Evolutionary conservation across 2,888 invertebrate genomes (phyloP).

Genomic region (Adineta ricciae): DNA sequence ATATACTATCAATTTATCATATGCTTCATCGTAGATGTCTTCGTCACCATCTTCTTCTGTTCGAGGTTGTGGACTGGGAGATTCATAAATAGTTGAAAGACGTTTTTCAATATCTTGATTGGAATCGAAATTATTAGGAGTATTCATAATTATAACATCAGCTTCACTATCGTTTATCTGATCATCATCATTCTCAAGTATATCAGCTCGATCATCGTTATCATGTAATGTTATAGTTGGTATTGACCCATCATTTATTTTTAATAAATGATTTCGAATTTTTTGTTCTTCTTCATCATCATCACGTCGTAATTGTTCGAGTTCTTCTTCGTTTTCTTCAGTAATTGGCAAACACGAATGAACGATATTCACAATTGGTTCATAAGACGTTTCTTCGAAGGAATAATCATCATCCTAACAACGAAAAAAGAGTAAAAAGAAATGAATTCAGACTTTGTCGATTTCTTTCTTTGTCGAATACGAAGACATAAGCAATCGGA

Average conservation of each 20-base stretch:
- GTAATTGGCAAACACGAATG: neutral
- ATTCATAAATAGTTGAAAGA: constrained; percentile 19
- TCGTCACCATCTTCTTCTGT: neutral
- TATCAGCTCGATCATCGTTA: constrained; percentile 21
- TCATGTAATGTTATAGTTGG: neutral
- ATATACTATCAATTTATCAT: constrained; percentile 18
- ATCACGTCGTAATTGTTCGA: constrained; percentile 4
- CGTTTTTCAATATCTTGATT: neutral
- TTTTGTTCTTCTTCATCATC: constrained; percentile 10
- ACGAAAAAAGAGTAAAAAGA: neutral
- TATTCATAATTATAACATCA: neutral
- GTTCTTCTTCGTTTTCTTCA: constrained; percentile 23
- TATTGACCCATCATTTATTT: constrained; percentile 1
- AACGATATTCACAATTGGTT: neutral
- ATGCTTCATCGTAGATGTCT: neutral
- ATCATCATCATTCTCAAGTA: neutral
- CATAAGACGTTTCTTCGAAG: neutral
- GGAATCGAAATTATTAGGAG: neutral
- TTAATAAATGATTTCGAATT: neutral
- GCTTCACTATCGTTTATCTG: neutral
- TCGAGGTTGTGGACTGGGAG: neutral
- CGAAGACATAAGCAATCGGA: neutral
- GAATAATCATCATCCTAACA: neutral
- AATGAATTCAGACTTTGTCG: no score
- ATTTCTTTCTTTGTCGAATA: neutral